phyloP scores from a whole-genome alignment of 2,797 vertebrate species.

The Poeciliopsis paucimaculata region DNA sequence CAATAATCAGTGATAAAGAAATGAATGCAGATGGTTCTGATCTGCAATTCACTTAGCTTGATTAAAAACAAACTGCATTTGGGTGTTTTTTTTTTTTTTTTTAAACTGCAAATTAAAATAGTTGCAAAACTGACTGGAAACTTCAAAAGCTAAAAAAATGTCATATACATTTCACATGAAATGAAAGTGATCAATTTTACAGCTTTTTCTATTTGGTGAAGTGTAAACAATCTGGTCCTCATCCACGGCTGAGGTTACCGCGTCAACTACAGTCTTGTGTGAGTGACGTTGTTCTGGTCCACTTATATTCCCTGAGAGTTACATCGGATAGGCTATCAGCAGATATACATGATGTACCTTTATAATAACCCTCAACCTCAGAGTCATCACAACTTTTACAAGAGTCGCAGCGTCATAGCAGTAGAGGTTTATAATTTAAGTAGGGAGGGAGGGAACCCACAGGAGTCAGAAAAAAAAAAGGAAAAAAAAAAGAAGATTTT shows the following conservation, averaged over 20 bases:
- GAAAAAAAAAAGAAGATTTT: not conserved
- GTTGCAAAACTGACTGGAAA: slow-evolving; percentile 49
- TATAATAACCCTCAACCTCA: slow-evolving; percentile 68
- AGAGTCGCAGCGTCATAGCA: slow-evolving; percentile 34
- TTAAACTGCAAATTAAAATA: slow-evolving; percentile 2
- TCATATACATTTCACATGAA: slow-evolving; percentile 18
- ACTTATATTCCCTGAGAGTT: slow-evolving; percentile 75
- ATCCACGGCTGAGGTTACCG: slow-evolving; percentile 11
- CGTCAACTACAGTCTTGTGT: slow-evolving; percentile 7
- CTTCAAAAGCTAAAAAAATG: slow-evolving; percentile 7
- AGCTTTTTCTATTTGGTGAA: not conserved
- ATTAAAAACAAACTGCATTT: not conserved
- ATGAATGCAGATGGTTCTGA: not conserved
- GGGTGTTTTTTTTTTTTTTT: too few relatives aligned
- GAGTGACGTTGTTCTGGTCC: slow-evolving; percentile 11
- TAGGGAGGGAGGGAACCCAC: not conserved
- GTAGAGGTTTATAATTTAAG: slow-evolving; percentile 50
- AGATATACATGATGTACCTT: slow-evolving; percentile 52
- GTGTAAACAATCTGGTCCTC: slow-evolving; percentile 1
- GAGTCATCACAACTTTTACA: slow-evolving; percentile 9
- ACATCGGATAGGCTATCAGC: slow-evolving; percentile 60
- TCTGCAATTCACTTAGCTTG: not conserved
- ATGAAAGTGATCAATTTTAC: not conserved
- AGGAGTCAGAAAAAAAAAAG: slow-evolving; percentile 14
- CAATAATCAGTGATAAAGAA: not conserved